Conservation (phyloP, 2,797 vertebrate species). For the Prunella strophiata region DNA sequence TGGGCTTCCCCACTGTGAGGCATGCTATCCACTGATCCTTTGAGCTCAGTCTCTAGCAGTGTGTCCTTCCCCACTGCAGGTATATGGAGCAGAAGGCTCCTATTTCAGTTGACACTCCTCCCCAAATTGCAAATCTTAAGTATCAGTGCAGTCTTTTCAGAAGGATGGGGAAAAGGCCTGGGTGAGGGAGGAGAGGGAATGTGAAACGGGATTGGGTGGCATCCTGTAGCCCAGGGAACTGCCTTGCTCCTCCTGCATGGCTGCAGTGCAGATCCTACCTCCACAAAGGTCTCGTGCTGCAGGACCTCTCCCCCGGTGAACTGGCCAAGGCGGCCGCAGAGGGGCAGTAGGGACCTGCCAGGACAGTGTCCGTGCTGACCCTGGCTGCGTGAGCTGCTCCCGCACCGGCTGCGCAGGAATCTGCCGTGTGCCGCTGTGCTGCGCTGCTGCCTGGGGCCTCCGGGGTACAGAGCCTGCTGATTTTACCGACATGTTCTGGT, state of each 20-base stretch:
- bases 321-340: background rate
- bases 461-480: accelerated
- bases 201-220: background rate
- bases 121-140: background rate
- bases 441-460: background rate
- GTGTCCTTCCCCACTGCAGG: background rate
- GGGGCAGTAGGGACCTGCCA: background rate
- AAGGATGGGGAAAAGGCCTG: background rate
- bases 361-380: background rate
- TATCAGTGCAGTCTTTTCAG: background rate
- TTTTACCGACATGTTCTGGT: background rate
- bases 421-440: background rate
- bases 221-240: background rate
- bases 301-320: accelerated
- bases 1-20: background rate
- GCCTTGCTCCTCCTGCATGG: accelerated
- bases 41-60: background rate
- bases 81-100: background rate
- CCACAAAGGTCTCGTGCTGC: accelerated
- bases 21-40: background rate
- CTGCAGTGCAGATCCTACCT: accelerated
- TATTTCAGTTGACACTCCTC: background rate
- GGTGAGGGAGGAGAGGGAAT: background rate
- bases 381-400: too few species aligned
- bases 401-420: too few species aligned